A percentile compares a stretch with the other conserved stretches of the same genome.
These are phyloP conservation scores for Lanistes nyassanus DNA, from an alignment of 1,140 invertebrate genomes.

Conservation along the genomic window DNA sequence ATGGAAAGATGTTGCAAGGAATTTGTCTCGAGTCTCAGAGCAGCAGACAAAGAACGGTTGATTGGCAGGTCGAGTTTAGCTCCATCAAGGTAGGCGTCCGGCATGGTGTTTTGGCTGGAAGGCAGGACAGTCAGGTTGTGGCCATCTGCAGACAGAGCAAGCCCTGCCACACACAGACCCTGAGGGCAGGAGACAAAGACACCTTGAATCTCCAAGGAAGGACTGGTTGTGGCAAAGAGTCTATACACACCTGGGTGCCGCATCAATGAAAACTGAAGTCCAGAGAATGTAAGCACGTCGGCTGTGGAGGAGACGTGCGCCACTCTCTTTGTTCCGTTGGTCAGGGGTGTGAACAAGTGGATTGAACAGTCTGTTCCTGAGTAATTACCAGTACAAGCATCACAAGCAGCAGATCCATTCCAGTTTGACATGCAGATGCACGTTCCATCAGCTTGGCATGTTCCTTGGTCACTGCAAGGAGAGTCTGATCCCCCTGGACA, in stretches of 20 bases:
- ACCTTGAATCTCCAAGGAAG: slow-evolving; percentile 31
- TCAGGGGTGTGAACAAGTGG: slow-evolving; percentile 8
- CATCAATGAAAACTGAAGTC: slow-evolving; percentile 27
- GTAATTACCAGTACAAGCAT: slow-evolving; percentile 26
- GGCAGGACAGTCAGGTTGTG: slow-evolving; percentile 31
- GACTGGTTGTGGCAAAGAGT: slow-evolving; percentile 9
- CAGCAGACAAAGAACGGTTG: neutral
- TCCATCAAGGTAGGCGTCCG: slow-evolving; percentile 25
- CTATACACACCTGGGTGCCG: slow-evolving; percentile 33
- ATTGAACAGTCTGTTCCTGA: slow-evolving; percentile 38
- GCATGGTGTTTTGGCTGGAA: slow-evolving; percentile 24
- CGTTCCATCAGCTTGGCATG: slow-evolving; percentile 24
- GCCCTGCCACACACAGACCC: slow-evolving; percentile 34
- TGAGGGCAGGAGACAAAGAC: slow-evolving; percentile 29
- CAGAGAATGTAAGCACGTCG: slow-evolving; percentile 35
- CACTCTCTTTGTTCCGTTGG: slow-evolving; percentile 15
- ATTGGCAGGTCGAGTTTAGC: slow-evolving; percentile 7
- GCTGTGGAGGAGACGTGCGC: slow-evolving; percentile 32
- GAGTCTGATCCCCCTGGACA: slow-evolving; percentile 40
- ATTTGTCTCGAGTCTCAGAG: slow-evolving; percentile 3
- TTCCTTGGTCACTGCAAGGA: slow-evolving; percentile 38
- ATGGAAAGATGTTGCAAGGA: slow-evolving; percentile 6
- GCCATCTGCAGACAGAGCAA: slow-evolving; percentile 20
- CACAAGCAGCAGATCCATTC: slow-evolving; percentile 33
- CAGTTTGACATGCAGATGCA: slow-evolving; percentile 45